These are phyloP conservation scores for Cerastis rubricosa DNA, from an alignment of 2,888 invertebrate genomes.

Conservation along the genomic window DNA sequence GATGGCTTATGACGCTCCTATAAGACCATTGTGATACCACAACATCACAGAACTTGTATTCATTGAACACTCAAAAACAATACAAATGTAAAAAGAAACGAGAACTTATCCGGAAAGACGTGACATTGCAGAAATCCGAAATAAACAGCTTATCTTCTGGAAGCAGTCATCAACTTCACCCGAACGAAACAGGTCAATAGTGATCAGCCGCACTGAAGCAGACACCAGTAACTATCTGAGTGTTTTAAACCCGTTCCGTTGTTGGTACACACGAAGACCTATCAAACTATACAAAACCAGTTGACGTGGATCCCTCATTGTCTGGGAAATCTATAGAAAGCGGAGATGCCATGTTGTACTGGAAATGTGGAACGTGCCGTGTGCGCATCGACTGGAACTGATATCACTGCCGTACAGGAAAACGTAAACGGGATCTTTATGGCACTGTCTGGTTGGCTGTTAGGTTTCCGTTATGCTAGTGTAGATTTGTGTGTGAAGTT, in stretches of 20 bases:
- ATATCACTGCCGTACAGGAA: conserved; percentile 32
- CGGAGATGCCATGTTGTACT: no score
- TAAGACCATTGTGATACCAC: not conserved
- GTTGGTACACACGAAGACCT: conserved; percentile 29
- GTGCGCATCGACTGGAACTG: conserved; percentile 27
- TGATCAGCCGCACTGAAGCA: conserved; percentile 19
- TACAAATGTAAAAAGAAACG: not conserved
- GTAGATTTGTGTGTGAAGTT: not conserved
- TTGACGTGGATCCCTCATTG: no score
- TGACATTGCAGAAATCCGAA: not conserved
- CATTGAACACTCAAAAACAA: not conserved
- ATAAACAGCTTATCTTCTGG: conserved; percentile 43
- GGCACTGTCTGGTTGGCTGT: conserved; percentile 9
- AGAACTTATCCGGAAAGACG: not conserved
- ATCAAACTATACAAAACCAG: no score
- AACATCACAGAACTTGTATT: not conserved
- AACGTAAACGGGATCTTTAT: conserved; percentile 45
- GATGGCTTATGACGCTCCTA: no score
- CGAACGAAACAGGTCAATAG: conserved; percentile 43
- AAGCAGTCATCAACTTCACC: conserved; percentile 40
- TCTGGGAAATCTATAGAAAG: no score
- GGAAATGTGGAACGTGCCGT: no score
- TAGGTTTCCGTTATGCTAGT: not conserved
- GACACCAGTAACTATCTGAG: conserved; percentile 51
- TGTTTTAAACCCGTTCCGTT: conserved; percentile 44